Percentiles rank a stretch among this genome's conserved stretches.
phyloP scores from a whole-genome alignment of 2,797 vertebrate genomes.

The Tapera naevia region DNA sequence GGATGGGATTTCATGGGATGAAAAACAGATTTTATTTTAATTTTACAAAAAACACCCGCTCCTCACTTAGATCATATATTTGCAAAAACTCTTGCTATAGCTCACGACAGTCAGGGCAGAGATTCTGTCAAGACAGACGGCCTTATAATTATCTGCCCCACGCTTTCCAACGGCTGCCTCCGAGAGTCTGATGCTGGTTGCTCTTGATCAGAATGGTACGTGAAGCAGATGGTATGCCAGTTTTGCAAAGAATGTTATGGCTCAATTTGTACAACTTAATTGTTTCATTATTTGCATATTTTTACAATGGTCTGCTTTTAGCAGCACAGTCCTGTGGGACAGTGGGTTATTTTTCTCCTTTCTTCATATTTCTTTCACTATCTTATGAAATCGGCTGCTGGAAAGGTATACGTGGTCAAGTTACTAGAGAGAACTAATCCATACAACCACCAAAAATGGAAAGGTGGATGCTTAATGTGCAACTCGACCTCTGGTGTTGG shows the following conservation, averaged over 20 bases:
- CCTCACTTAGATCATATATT: not conserved
- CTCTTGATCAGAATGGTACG: not conserved
- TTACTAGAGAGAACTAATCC: not conserved
- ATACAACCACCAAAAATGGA: not conserved
- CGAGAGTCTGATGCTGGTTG: not conserved
- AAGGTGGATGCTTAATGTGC: not conserved
- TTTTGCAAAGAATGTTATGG: not conserved
- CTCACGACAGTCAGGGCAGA: not conserved
- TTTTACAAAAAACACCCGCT: not conserved
- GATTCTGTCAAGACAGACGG: not conserved
- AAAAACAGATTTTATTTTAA: not conserved
- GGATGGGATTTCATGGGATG: not conserved
- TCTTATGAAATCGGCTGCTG: not conserved
- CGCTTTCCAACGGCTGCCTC: not conserved
- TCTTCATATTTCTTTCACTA: not conserved
- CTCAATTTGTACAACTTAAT: not conserved
- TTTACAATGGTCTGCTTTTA: not conserved
- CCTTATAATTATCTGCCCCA: not conserved
- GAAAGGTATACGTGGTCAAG: not conserved
- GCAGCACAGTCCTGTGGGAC: not conserved
- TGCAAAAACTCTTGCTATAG: rapidly evolving
- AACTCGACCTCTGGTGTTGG: not conserved
- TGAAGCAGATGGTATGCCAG: not conserved
- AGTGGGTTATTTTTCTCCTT: not conserved
- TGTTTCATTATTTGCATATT: not conserved